Conservation (phyloP, 2,113 vertebrate species). For the Diphyllodes magnificus region DNA sequence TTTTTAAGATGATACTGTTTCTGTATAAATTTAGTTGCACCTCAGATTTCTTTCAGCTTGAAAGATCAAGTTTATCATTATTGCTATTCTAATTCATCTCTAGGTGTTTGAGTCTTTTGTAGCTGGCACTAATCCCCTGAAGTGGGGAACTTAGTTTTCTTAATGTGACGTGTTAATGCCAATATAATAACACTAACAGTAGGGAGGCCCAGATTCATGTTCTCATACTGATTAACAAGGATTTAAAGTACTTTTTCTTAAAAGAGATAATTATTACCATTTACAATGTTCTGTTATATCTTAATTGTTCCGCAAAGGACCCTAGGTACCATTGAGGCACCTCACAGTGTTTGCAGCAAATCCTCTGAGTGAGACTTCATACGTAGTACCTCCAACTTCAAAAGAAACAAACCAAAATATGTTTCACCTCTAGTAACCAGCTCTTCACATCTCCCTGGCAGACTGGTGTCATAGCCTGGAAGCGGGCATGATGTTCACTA, state of each 20-base stretch:
- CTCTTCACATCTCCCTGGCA: neutral
- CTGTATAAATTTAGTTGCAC: neutral
- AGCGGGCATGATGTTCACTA: accelerated
- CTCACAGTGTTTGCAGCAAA: neutral
- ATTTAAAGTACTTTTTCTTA: neutral
- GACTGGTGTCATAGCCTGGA: neutral
- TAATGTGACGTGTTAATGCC: neutral
- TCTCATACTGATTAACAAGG: neutral
- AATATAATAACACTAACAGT: neutral
- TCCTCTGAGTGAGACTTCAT: neutral
- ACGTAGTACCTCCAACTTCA: neutral
- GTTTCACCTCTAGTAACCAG: neutral
- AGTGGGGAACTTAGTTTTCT: neutral
- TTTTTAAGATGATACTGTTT: neutral
- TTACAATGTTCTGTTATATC: neutral
- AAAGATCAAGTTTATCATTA: neutral
- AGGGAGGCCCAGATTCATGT: neutral
- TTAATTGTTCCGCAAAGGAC: neutral
- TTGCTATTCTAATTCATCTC: neutral
- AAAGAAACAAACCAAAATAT: neutral
- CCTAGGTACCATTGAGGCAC: neutral
- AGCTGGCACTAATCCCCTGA: neutral
- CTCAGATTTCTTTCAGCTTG: neutral
- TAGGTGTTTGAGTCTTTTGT: neutral
- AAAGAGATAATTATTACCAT: neutral